phyloP scores from a whole-genome alignment of 2,797 vertebrate genomes.

The Myiotriccus ornatus region DNA sequence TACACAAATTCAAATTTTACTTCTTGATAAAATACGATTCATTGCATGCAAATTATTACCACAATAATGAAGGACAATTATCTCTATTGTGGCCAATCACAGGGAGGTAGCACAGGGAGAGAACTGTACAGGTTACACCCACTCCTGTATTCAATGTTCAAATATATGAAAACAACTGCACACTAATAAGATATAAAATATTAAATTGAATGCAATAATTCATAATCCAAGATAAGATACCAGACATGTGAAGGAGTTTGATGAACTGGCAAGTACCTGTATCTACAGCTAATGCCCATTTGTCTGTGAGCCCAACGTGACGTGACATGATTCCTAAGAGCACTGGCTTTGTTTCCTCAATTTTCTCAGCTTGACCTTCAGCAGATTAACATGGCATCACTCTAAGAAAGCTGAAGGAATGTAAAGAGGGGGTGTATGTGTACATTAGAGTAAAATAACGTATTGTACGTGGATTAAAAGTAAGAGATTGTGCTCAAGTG shows the following conservation, averaged over 20 bases:
- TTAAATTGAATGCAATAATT: not conserved
- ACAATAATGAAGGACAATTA: constrained; percentile 28
- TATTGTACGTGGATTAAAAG: not conserved
- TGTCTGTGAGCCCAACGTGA: not conserved
- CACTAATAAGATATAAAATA: not conserved
- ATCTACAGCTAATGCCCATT: not conserved
- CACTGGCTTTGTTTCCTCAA: not conserved
- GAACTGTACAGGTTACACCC: not conserved
- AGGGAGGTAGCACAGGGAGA: not conserved
- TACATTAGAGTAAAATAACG: not conserved
- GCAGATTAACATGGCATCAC: not conserved
- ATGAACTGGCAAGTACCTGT: not conserved
- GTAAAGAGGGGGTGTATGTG: not conserved
- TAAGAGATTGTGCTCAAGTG: not conserved
- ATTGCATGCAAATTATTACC: constrained; percentile 4
- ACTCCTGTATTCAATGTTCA: not conserved
- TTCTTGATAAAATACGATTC: constrained; percentile 41
- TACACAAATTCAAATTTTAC: not conserved
- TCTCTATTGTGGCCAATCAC: not conserved
- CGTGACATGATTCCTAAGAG: not conserved
- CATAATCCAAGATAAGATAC: not conserved
- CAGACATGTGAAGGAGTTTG: not conserved
- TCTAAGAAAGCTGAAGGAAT: not conserved
- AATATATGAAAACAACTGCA: constrained; percentile 33
- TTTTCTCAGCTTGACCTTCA: constrained; percentile 6